Evolutionary conservation across 2,797 vertebrate genomes (phyloP).

Genomic region (Geotria australis): DNA sequence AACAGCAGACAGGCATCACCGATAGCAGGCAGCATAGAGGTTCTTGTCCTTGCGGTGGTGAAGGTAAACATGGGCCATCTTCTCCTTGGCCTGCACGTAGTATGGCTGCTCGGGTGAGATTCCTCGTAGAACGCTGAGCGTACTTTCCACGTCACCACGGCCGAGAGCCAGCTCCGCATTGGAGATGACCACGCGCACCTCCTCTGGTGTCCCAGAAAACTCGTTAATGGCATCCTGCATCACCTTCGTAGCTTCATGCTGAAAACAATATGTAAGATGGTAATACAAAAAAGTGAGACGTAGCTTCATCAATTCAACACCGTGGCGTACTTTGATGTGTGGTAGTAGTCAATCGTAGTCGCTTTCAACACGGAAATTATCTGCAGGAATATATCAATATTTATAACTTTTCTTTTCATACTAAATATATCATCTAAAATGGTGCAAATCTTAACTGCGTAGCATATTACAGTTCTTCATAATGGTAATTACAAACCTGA

Average conservation of each 20-base stretch:
- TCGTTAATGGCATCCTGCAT: constrained; percentile 88
- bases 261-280: constrained; percentile 2
- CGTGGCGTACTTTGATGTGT: no score
- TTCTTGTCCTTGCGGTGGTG: constrained; percentile 64
- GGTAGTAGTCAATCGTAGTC: no score
- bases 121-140: constrained; percentile 58
- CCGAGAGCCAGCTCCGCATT: constrained; percentile 53
- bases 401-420: no score
- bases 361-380: no score
- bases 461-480: no score
- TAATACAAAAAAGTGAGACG: neutral
- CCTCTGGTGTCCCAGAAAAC: constrained; percentile 68
- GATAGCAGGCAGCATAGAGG: constrained; percentile 60
- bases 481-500: no score
- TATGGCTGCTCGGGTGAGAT: constrained; percentile 57
- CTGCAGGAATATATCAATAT: no score
- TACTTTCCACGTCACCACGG: constrained; percentile 52
- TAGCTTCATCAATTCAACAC: no score
- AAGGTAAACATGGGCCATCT: constrained; percentile 82
- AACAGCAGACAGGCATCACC: constrained; percentile 9
- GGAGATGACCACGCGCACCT: constrained; percentile 51
- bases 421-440: no score
- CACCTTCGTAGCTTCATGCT: constrained; percentile 84
- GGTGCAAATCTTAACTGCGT: no score
- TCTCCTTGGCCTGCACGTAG: constrained; percentile 66